Base-by-base conservation (phyloP, 37 sponge, comb jelly and placozoan genomes). In the Chondrosia reniformis region DNA sequence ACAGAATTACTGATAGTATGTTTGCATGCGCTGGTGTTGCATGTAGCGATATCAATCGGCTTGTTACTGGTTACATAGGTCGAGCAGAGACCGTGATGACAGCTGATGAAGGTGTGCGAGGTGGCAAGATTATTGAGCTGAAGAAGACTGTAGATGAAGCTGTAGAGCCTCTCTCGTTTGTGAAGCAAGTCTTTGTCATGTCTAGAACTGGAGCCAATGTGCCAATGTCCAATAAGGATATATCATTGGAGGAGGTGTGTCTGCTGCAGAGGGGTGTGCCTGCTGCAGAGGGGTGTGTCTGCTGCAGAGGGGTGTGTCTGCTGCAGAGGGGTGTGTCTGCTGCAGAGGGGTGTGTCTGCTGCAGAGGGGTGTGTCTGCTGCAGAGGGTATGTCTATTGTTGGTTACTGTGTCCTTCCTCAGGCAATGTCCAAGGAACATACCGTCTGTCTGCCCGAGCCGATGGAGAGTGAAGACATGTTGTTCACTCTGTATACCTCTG, bases 401-500 rank as follows among this genome's bases (percentile, higher is more conserved):
- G 15, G 10, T 15, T 49, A 10, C 10, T 67, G 10, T 24, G 8
- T 27, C 17, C 61, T 25, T 4, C 54, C 78, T 27, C 78, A 94
- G 94, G 96, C 84, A n/a, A 95, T 95, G 93, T 61, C 77, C 21
- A 43, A 74, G 64, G 91, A 86, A 75, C 45, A 82, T 0, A 49
- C 71, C 24, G 56, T 21, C 27, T 96, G 97, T 78, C 76, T 84
- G 72, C 82, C 85, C 19, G 97, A 90, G 83, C 79, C 91, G 9
- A 56, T 96, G 81, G 84, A 93, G 78, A 92, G 93, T 84, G 97
- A 96, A 63, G 97, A 96, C 80, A 86, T 72, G 7, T 88, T 96
- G 44, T 96, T 93, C 63, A 91, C 90, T 83, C 81, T 96, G 33
- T 96, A 96, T 81, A 96, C 97, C 21, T 96, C 97, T 30, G 97